A percentile compares a stretch with the other conserved stretches of the same genome.
Evolutionary conservation across 2,113 vertebrate species (phyloP).

Genomic region (Oostethus manadensis): DNA sequence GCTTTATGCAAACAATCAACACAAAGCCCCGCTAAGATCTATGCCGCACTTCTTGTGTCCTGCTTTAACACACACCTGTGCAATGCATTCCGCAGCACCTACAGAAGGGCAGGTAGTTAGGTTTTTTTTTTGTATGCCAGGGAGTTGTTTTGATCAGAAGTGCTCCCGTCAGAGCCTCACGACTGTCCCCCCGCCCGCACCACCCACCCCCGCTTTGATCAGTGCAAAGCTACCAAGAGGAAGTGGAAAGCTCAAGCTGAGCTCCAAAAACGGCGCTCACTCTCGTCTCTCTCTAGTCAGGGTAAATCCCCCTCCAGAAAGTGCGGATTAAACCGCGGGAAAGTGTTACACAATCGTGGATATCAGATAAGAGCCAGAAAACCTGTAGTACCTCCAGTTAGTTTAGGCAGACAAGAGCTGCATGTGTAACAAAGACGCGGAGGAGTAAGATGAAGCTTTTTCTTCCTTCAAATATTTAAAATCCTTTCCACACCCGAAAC

Average conservation of each 20-base stretch:
- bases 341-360: slow-evolving; percentile 10
- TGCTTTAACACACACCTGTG: slow-evolving; percentile 26
- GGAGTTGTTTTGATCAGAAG: slow-evolving; percentile 41
- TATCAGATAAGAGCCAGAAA: slow-evolving; percentile 2
- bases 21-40: slow-evolving; percentile 8
- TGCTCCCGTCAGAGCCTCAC: slow-evolving; percentile 48
- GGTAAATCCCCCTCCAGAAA: slow-evolving; percentile 26
- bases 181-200: slow-evolving; percentile 9
- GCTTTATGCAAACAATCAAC: slow-evolving; percentile 27
- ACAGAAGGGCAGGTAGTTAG: slow-evolving; percentile 40
- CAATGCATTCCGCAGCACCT: slow-evolving; percentile 32
- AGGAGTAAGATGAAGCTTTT: too few species aligned
- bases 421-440: too few species aligned
- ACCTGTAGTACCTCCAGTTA: slow-evolving; percentile 2
- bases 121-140: slow-evolving; percentile 18
- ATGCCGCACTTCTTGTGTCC: slow-evolving; percentile 6
- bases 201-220: slow-evolving; percentile 40
- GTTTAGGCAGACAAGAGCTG: slow-evolving; percentile 9
- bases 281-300: slow-evolving; percentile 17
- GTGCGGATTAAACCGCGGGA: slow-evolving; percentile 16
- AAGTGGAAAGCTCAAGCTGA: slow-evolving; percentile 28
- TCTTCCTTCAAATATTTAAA: too few species aligned
- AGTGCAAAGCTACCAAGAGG: slow-evolving; percentile 27
- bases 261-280: slow-evolving; percentile 19
- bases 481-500: too few species aligned